phyloP scores from a whole-genome alignment of 2,797 vertebrate species.

The Mycteria americana region DNA sequence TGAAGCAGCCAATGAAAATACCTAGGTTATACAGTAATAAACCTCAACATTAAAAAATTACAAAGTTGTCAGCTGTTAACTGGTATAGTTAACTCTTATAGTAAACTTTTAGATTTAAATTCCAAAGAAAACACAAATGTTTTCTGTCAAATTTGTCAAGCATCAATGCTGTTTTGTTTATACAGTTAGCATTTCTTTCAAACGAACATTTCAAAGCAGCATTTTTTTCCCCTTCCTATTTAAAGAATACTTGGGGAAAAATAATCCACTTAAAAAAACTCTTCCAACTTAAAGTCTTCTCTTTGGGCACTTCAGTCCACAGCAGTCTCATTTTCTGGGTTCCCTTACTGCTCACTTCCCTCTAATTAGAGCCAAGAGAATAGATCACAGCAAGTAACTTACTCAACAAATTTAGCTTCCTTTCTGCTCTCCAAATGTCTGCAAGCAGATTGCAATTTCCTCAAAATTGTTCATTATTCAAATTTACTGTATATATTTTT shows the following conservation, averaged over 20 bases:
- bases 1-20: not conserved
- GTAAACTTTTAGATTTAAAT: not conserved
- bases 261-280: slow-evolving; percentile 1
- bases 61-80: not conserved
- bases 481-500: slow-evolving; percentile 72
- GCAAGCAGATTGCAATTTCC: slow-evolving; percentile 71
- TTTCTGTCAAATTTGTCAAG: slow-evolving; percentile 21
- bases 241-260: slow-evolving; percentile 6
- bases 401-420: slow-evolving; percentile 68
- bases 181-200: not conserved
- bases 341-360: slow-evolving; percentile 54
- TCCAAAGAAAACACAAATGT: slow-evolving; percentile 3
- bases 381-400: slow-evolving; percentile 67
- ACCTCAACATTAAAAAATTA: not conserved
- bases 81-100: not conserved
- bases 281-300: slow-evolving; percentile 37
- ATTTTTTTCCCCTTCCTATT: not conserved
- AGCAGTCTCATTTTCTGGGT: slow-evolving; percentile 57
- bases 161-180: not conserved
- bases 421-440: slow-evolving; percentile 69
- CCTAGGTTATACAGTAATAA: not conserved
- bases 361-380: slow-evolving; percentile 70
- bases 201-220: not conserved
- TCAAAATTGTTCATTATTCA: slow-evolving; percentile 72
- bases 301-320: slow-evolving; percentile 52